Evolutionary conservation across 1,140 invertebrate species (phyloP).

Genomic region (Atopsyche davidsoni): DNA sequence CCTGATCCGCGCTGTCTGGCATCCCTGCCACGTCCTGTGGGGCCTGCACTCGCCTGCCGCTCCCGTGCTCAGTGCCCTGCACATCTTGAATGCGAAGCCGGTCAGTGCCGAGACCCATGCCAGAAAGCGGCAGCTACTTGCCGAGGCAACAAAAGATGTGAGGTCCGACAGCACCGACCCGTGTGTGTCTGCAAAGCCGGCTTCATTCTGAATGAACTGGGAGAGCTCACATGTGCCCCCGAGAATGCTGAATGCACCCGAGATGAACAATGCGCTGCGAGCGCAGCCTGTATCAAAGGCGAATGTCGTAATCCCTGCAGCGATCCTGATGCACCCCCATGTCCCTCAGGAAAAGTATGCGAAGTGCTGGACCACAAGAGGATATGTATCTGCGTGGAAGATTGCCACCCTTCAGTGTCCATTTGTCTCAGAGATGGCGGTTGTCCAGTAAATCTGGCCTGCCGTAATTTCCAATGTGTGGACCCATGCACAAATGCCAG

Average conservation of each 20-base stretch:
- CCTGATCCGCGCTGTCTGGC: slow-evolving; percentile 68
- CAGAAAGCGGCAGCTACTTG: slow-evolving; percentile 56
- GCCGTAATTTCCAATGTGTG: slow-evolving; percentile 82
- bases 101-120: slow-evolving; percentile 76
- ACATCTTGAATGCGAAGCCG: slow-evolving; percentile 63
- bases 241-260: slow-evolving; percentile 69
- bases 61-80: slow-evolving; percentile 68
- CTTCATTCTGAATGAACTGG: slow-evolving; percentile 76
- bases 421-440: slow-evolving; percentile 85
- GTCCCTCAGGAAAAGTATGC: slow-evolving; percentile 74
- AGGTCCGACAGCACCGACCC: slow-evolving; percentile 76
- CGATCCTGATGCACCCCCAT: slow-evolving; percentile 55
- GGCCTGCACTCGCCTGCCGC: slow-evolving; percentile 54
- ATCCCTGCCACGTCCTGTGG: slow-evolving; percentile 38
- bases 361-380: slow-evolving; percentile 78
- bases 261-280: slow-evolving; percentile 78
- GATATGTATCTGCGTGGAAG: slow-evolving; percentile 78
- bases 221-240: slow-evolving; percentile 76
- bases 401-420: slow-evolving; percentile 77
- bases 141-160: slow-evolving; percentile 75
- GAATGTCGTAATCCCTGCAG: slow-evolving; percentile 82
- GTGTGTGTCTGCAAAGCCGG: slow-evolving; percentile 85
- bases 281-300: slow-evolving; percentile 73
- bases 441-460: slow-evolving; percentile 76
- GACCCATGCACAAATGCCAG: slow-evolving; percentile 77